Conservation (phyloP, 2,888 invertebrate species). For the Pteria penguin region DNA sequence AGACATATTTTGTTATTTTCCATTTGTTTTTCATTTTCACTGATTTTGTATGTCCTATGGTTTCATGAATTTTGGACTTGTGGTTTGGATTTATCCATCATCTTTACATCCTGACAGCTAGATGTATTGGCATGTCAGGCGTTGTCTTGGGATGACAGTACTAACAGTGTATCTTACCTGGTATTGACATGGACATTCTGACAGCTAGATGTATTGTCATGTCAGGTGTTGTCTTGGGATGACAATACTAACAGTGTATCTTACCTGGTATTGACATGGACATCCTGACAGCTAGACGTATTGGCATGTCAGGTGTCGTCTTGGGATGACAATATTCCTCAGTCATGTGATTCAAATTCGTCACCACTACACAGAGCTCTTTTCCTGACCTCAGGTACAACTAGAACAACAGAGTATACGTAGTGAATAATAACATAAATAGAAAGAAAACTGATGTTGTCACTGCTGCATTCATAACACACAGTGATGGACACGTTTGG, state of each 20-base stretch:
- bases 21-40: too few species aligned
- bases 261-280: slow-evolving; percentile 76
- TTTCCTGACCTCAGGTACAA: slow-evolving; percentile 54
- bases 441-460: background rate
- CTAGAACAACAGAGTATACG: too few species aligned
- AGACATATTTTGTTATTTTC: too few species aligned
- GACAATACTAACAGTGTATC: slow-evolving; percentile 76
- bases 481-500: too few species aligned
- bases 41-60: too few species aligned
- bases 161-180: too few species aligned
- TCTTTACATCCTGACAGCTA: slow-evolving; percentile 76
- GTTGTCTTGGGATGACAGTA: slow-evolving; percentile 77
- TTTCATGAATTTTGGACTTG: too few species aligned
- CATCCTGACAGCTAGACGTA: slow-evolving; percentile 75
- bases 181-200: slow-evolving; percentile 76
- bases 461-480: too few species aligned
- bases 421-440: background rate
- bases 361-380: slow-evolving; percentile 76
- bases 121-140: slow-evolving; percentile 73
- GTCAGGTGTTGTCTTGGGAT: slow-evolving; percentile 77
- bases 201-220: slow-evolving; percentile 73
- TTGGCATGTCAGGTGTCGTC: slow-evolving; percentile 76
- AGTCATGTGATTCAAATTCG: slow-evolving; percentile 75
- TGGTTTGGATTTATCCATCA: slow-evolving; percentile 68
- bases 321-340: slow-evolving; percentile 77